Evolutionary conservation across 1,140 invertebrate genomes (phyloP), one percentile per base, ranked within the genome.

Genomic region (Drosophila lacertosa): DNA sequence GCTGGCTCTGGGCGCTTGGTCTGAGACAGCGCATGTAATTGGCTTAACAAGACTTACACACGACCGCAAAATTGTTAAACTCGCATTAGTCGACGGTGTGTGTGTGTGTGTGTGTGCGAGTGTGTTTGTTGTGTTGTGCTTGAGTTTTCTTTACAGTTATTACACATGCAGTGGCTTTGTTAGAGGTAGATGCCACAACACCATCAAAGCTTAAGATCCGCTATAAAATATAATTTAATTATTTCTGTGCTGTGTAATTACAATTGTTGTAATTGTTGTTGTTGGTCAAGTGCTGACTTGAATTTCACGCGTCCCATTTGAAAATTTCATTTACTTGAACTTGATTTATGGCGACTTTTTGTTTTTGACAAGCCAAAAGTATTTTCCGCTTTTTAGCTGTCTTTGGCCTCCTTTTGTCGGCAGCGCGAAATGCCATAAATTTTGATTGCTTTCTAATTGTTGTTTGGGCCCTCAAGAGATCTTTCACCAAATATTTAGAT

Each of bases 171-270:
- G 35, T 48, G 62, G 51, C 44, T 35, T 50, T 24, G 11, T 6
- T 26, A 6, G 22, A 20, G 54, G 68, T 35, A 68, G 45, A 11
- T 37, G 59, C 67, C 24, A 40, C 48, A 39, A n/a, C 65, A 62
- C 22, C 69, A 68, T 33, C 55, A 60, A 55, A 64, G 59, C 55
- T 50, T 47, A 37, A 63, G 65, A 67, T 51, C 57, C 54, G 70
- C 82, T 74, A 72, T 86, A 82, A 86, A 86, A 69, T 73, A 86
- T 82, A 78, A 77, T 88, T 86, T 78, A 88, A 88, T 86, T 81
- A 86, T 82, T 82, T 77, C 50, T 51, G 44, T 33, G 63, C 54
- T 55, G 42, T 62, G 65, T 81, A 88, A 86, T 86, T 88, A 74
- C 82, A 68, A 60, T 50, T 54, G 54, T 59, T 69, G 45, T 80